These are phyloP conservation scores for Lasioglossum morio DNA, from an alignment of 2,888 invertebrate species.

Conservation along the genomic window DNA sequence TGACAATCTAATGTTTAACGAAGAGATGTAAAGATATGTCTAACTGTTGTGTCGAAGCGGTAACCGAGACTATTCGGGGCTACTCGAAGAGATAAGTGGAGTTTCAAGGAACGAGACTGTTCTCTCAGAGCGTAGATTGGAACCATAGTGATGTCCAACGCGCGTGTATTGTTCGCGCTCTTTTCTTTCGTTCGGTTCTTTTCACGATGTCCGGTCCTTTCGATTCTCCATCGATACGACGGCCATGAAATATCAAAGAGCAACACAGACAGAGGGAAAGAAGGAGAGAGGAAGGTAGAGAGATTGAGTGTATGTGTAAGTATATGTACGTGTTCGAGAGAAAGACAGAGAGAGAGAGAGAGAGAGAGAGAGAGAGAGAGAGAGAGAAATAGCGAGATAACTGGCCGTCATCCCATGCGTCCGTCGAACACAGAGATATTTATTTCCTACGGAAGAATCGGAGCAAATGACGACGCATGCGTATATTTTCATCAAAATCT, in stretches of 20 bases:
- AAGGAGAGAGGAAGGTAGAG: neutral
- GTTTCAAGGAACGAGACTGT: neutral
- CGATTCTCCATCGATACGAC: conserved; percentile 20
- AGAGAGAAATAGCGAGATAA: neutral
- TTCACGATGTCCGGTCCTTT: conserved; percentile 16
- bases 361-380: neutral
- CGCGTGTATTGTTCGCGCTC: conserved; percentile 14
- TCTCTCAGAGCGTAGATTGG: conserved; percentile 2
- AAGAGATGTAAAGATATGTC: neutral
- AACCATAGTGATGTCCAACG: neutral
- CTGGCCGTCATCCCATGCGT: conserved; percentile 18
- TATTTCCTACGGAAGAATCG: conserved; percentile 29
- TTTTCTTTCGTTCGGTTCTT: conserved; percentile 27
- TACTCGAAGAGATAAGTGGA: neutral
- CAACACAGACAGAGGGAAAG: neutral
- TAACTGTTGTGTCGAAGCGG: neutral
- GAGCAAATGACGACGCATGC: conserved; percentile 13
- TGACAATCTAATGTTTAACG: neutral
- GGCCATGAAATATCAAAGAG: neutral
- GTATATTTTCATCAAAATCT: conserved; percentile 32
- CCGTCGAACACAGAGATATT: conserved; percentile 29
- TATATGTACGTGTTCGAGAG: neutral
- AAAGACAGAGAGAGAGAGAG: neutral
- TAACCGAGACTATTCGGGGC: neutral
- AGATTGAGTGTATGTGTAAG: neutral